phyloP scores from a whole-genome alignment of 2,888 invertebrate species.

The Isotomurus palustris region DNA sequence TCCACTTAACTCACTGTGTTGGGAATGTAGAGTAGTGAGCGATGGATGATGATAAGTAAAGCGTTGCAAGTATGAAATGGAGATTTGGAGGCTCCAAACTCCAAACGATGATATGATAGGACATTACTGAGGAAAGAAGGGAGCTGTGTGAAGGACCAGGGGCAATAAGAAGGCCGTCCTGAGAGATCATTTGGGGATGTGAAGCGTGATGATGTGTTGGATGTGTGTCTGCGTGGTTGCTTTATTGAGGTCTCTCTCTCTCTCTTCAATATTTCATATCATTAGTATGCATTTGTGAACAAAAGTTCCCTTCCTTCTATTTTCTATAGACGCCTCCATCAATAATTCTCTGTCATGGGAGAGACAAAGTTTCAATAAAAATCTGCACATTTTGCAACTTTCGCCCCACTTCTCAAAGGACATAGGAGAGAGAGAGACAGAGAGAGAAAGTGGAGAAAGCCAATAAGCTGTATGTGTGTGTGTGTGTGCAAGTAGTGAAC shows the following conservation, averaged over 20 bases:
- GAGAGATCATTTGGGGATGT: too few species aligned
- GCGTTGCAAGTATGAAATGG: too few species aligned
- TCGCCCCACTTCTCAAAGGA: constrained; percentile 1
- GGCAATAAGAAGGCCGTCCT: too few species aligned
- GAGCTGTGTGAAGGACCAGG: too few species aligned
- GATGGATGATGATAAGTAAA: too few species aligned
- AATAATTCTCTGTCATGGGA: constrained; percentile 11
- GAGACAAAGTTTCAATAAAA: constrained; percentile 16
- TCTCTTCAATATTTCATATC: constrained; percentile 4
- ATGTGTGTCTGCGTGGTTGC: constrained; percentile 4
- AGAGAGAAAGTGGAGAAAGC: neutral
- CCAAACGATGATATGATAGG: too few species aligned
- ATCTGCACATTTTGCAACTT: constrained; percentile 17
- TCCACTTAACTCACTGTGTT: too few species aligned
- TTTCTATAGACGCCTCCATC: neutral
- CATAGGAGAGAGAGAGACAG: neutral
- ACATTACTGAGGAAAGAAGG: too few species aligned
- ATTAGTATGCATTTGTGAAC: constrained; percentile 12
- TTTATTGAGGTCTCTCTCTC: constrained; percentile 1
- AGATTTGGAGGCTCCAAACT: too few species aligned
- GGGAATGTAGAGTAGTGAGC: too few species aligned
- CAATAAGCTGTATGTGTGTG: constrained; percentile 13
- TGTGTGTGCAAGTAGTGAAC: too few species aligned
- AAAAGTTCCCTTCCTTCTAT: neutral
- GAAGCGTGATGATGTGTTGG: too few species aligned